Conservation (phyloP, 2,113 vertebrate genomes). For the Xiphophorus hellerii region DNA sequence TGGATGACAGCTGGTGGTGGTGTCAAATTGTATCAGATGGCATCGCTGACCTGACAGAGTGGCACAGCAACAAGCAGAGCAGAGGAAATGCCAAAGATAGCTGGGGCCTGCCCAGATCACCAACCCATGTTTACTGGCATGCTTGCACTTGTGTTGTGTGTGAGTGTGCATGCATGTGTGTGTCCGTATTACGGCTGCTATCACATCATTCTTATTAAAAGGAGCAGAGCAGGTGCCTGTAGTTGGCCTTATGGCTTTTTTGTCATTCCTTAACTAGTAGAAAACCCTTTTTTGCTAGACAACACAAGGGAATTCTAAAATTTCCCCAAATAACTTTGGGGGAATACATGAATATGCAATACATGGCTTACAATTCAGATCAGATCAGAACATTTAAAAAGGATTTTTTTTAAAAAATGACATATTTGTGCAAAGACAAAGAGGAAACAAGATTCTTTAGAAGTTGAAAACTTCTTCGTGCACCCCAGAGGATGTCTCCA, state of each 20-base stretch:
- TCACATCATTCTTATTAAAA: slow-evolving; percentile 55
- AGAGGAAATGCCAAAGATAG: slow-evolving; percentile 63
- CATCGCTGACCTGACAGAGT: slow-evolving; percentile 40
- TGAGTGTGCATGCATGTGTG: slow-evolving; percentile 3
- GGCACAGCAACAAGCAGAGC: slow-evolving; percentile 44
- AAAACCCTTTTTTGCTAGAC: neutral
- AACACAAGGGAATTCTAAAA: neutral
- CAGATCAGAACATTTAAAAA: too few relatives aligned
- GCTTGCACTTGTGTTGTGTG: neutral
- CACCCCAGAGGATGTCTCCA: too few relatives aligned
- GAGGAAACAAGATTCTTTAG: too few relatives aligned
- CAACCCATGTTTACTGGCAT: slow-evolving; percentile 41
- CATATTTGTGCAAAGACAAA: too few relatives aligned
- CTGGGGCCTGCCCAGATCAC: slow-evolving; percentile 56
- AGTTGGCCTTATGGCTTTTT: slow-evolving; percentile 39
- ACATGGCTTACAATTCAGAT: too few relatives aligned
- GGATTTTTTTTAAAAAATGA: too few relatives aligned
- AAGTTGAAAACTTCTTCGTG: too few relatives aligned
- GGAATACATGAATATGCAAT: too few relatives aligned
- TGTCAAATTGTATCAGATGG: slow-evolving; percentile 58
- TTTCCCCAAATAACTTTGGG: too few relatives aligned
- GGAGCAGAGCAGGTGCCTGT: slow-evolving; percentile 56
- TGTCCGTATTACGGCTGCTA: slow-evolving; percentile 38
- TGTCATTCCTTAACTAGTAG: slow-evolving; percentile 15
- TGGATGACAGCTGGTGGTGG: slow-evolving; percentile 56